These are phyloP conservation scores for Labeo catla DNA, from an alignment of 2,113 vertebrate species.

Conservation along the genomic window DNA sequence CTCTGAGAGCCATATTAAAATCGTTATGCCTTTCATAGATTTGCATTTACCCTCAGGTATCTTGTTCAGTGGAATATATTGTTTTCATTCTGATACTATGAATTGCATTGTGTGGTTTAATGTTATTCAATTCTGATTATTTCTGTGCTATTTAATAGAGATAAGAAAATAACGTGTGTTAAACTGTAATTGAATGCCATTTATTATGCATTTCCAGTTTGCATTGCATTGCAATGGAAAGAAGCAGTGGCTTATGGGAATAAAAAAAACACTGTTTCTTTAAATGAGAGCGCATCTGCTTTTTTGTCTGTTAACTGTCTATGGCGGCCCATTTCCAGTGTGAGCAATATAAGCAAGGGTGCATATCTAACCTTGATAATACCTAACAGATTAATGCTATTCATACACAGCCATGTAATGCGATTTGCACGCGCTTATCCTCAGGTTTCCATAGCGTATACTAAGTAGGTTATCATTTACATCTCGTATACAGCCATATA, in stretches of 20 bases:
- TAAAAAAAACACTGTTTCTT: not conserved
- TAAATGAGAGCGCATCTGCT: not conserved
- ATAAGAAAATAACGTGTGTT: not conserved
- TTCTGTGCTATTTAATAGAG: not conserved
- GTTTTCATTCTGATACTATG: not conserved
- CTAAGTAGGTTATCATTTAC: constrained; percentile 11
- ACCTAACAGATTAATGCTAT: not conserved
- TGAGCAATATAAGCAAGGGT: not conserved
- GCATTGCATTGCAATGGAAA: not conserved
- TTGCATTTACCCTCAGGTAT: constrained; percentile 28
- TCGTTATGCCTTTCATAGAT: not conserved
- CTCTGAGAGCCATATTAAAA: constrained; percentile 2
- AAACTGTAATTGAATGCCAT: not conserved
- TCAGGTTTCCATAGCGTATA: constrained; percentile 18
- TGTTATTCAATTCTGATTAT: not conserved
- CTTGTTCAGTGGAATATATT: not conserved
- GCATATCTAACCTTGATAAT: constrained; percentile 40
- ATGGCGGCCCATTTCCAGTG: not conserved
- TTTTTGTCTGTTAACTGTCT: not conserved
- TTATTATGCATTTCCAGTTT: not conserved
- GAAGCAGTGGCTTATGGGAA: not conserved
- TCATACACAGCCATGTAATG: constrained; percentile 20
- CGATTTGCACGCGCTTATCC: constrained; percentile 25
- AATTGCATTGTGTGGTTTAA: not conserved
- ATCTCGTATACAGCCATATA: not conserved